Percentiles rank a stretch among this genome's conserved stretches.
Evolutionary conservation across 2,797 vertebrate genomes (phyloP).

Genomic region (Megalops cyprinoides): DNA sequence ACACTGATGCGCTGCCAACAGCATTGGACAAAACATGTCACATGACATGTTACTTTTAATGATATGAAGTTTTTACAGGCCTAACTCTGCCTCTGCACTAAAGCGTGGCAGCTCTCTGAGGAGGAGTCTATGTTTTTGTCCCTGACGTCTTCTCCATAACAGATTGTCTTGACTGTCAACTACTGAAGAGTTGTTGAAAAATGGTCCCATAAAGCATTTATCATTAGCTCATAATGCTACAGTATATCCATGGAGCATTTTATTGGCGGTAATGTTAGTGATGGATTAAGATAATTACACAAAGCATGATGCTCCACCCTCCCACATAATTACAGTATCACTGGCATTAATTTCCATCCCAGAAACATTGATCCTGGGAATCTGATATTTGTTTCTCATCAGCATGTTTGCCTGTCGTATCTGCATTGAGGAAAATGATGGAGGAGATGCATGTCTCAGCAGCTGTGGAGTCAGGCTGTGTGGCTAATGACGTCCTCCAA

Average conservation of each 20-base stretch:
- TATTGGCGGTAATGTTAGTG: constrained; percentile 1
- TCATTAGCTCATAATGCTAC: not conserved
- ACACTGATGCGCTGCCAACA: too few relatives aligned
- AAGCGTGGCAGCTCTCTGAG: too few relatives aligned
- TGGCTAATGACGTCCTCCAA: not conserved
- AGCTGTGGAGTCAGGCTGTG: not conserved
- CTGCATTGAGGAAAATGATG: not conserved
- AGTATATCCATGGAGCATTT: not conserved
- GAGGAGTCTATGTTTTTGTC: too few relatives aligned
- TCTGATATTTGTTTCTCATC: not conserved
- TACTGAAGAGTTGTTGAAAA: too few relatives aligned
- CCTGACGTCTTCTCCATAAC: too few relatives aligned
- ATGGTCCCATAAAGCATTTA: too few relatives aligned
- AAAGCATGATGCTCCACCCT: not conserved
- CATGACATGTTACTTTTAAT: too few relatives aligned
- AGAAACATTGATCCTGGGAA: not conserved
- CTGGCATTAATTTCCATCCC: not conserved
- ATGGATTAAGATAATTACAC: constrained; percentile 8
- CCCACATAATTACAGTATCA: not conserved
- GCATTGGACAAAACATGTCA: too few relatives aligned
- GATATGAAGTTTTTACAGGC: too few relatives aligned
- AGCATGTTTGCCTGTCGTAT: not conserved
- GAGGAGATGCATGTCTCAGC: not conserved
- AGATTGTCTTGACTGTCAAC: too few relatives aligned
- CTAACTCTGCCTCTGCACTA: too few relatives aligned